Conservation (phyloP, 2,888 invertebrate genomes). For the Globia sparganii region DNA sequence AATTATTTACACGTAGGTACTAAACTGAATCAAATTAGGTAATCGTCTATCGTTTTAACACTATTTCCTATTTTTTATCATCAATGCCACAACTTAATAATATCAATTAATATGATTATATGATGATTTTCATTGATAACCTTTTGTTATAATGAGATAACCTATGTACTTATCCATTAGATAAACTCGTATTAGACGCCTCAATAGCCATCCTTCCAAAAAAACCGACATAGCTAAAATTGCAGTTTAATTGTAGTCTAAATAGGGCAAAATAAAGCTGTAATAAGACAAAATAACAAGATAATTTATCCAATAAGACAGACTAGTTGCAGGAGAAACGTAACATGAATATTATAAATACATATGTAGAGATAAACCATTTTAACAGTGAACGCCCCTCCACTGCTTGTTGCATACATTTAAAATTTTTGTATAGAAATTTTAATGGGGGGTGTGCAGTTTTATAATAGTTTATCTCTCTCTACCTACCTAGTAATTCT, state of each 20-base stretch:
- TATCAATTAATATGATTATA: neutral
- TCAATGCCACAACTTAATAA: conserved; percentile 17
- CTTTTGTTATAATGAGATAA: conserved; percentile 15
- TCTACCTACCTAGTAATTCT: too few relatives aligned
- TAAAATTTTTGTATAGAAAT: too few relatives aligned
- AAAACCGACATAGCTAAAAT: neutral
- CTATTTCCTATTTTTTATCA: neutral
- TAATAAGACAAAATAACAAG: neutral
- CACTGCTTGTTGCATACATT: too few relatives aligned
- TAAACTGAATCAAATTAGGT: neutral
- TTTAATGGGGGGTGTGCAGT: too few relatives aligned
- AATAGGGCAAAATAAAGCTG: neutral
- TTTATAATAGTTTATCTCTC: too few relatives aligned
- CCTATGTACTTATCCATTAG: neutral
- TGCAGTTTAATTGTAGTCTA: neutral
- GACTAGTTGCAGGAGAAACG: neutral
- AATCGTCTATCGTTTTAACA: conserved; percentile 3
- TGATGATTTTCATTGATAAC: neutral
- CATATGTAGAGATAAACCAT: too few relatives aligned
- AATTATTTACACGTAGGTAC: neutral
- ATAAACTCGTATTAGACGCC: neutral
- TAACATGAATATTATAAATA: neutral
- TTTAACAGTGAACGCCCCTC: too few relatives aligned
- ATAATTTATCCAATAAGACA: neutral
- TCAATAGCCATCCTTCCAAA: neutral